Base-by-base conservation (phyloP, 2,113 vertebrate species). In the Corythaeola cristata region DNA sequence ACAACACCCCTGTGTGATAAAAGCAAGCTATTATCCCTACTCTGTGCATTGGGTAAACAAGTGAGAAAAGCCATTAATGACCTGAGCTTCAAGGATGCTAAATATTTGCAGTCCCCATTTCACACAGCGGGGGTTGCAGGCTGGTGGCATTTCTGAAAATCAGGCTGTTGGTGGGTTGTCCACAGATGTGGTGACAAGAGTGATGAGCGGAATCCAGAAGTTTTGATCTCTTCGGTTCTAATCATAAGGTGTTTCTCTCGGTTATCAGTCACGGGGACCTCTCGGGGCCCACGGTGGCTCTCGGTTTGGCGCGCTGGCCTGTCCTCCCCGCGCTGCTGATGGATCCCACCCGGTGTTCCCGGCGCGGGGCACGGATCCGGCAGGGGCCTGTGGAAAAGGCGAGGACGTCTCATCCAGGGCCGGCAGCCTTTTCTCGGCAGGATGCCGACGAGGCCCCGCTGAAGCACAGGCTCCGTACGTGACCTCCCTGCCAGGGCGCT, bases 361-460 rank as follows among this genome's bases (percentile, higher is more conserved):
- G 41, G 41, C 12, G 41, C 41, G 13, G 41, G 41, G 41, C 41
- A 44, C 41, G 12, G 41, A 44, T 44, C 41, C 41, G 41, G 41
- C 41, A 15, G 41, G 14, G 41, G 41, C 41, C 41, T 44, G 9
- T 44, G 41, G 41, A 44, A 44, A 44, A 44, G 41, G 41, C 41
- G 41, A 44, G 41, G 41, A 44, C 41, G 12, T 15, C 41, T 44
- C 41, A 44, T 9, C 41, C 41, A 15, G 10, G 41, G 41, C 41
- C 13, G 41, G 41, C 14, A 12, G 41, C 41, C 41, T 44, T 44
- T 44, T 44, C 12, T 44, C 41, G 41, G 41, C 41, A 11, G 49
- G 26, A 4, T 0, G 39, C 35, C 8, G 52, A 4, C 0, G 15
- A 14, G 22, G 58, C 35, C 67, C 16, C 1, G 9, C 7, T 49